Evolutionary conservation across 2,888 invertebrate species (phyloP).

Genomic region (Eupelmus urozonus): DNA sequence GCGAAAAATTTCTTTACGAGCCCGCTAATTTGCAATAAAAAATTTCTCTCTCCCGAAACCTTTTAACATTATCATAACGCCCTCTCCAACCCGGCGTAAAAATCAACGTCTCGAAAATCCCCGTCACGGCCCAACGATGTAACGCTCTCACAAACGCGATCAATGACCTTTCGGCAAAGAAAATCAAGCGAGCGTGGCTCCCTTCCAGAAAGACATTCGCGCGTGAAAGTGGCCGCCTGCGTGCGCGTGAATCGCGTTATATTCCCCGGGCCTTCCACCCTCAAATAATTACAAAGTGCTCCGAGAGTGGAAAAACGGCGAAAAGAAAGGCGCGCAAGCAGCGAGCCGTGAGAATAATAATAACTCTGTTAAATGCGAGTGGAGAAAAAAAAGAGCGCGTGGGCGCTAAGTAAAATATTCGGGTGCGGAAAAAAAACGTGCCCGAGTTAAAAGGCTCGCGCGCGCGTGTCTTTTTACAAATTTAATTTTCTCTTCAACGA

Average conservation of each 20-base stretch:
- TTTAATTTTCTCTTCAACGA: constrained; percentile 26
- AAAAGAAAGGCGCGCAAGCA: neutral
- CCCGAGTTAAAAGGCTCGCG: constrained; percentile 1
- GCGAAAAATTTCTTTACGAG: too few relatives aligned
- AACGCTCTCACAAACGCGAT: constrained; percentile 11
- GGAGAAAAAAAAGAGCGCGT: neutral
- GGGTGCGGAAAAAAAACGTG: neutral
- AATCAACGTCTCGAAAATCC: neutral
- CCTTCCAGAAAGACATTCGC: neutral
- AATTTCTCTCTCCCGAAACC: too few relatives aligned
- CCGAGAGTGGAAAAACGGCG: neutral
- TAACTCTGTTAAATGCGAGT: neutral
- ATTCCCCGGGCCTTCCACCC: neutral
- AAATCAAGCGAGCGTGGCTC: neutral
- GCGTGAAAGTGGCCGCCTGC: constrained; percentile 22
- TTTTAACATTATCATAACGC: neutral
- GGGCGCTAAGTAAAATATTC: neutral
- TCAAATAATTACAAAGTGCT: constrained; percentile 30
- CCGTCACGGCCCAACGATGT: neutral
- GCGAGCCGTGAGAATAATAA: neutral
- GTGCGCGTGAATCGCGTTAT: constrained; percentile 14
- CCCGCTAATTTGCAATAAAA: too few relatives aligned
- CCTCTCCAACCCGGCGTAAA: too few relatives aligned
- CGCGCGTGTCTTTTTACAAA: neutral
- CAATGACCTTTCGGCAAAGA: constrained; percentile 24